Evolutionary conservation across 2,113 vertebrate genomes (phyloP), one percentile per base, ranked within the genome.

Genomic region (Ceyx melanurus): DNA sequence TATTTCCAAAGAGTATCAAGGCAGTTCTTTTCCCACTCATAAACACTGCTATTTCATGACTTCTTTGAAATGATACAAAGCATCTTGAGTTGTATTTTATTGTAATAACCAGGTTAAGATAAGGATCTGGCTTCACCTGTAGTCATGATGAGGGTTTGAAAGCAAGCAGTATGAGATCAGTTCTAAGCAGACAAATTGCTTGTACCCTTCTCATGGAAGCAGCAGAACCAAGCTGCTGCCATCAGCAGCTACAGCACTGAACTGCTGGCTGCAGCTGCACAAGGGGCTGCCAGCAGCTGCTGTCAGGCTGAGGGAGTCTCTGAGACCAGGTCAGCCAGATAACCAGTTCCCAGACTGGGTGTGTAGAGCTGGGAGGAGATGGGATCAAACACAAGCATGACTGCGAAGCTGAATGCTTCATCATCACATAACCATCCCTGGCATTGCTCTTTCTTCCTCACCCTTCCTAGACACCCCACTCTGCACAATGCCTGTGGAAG

Each of bases 201-300:
- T 74, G 16, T 23, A 70, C 50, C 15, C n/a, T 66, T 77, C 19
- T 74, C 31, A 66, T 17, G 61, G 56, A 33, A 76, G 28, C 37
- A 88, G 18, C 60, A 62, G 14, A 93, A 86, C 19, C 66, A 51
- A 70, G 13, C 19, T 19, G 61, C n/a, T 68, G 42, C 14, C 25
- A 58, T 31, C 45, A 86, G 60, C 45, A 90, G 53, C 31, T 45
- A 10, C 37, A 37, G 37, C 37, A 37, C 37, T 37, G 37, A 37
- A 10, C 37, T 37, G 37, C 37, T 37, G 37, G 37, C 37, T 37
- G 37, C 37, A 37, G 37, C 37, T 37, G 37, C 37, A 67, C 48
- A 28, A n/a, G 40, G 16, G 10, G 7, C 1, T 82, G 61, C 28
- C 28, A 84, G 10, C 0, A 0, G 22, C 53, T 35, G 29, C 67